Conservation (phyloP, 1,140 invertebrate genomes). For the Drosophila neocordata region DNA sequence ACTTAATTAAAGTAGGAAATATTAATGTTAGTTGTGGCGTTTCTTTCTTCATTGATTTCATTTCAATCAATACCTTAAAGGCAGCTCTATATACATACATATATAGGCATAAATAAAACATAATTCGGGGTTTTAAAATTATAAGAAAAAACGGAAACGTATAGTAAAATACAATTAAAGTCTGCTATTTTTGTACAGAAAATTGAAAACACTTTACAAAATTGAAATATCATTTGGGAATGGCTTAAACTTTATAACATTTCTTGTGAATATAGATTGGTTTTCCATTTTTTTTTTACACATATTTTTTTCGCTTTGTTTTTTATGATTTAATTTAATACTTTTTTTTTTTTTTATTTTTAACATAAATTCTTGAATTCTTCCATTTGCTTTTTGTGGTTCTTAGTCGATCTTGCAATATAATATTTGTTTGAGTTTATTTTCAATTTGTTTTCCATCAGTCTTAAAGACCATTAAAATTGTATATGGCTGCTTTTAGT, state of each 20-base stretch:
- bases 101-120: constrained; percentile 30
- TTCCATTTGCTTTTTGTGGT: constrained; percentile 30
- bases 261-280: constrained; percentile 20
- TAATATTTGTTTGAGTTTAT: constrained; percentile 58
- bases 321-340: constrained; percentile 30
- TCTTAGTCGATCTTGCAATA: constrained; percentile 43
- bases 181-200: constrained; percentile 6
- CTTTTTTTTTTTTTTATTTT: constrained; percentile 3
- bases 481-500: constrained; percentile 27
- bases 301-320: constrained; percentile 23
- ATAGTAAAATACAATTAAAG: constrained; percentile 19
- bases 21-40: constrained; percentile 74
- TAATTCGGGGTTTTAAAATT: constrained; percentile 14
- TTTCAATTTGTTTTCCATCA: constrained; percentile 51
- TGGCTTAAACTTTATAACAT: constrained; percentile 63
- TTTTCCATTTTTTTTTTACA: constrained; percentile 46
- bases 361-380: constrained; percentile 21
- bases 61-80: constrained; percentile 58
- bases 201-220: constrained; percentile 21
- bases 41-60: constrained; percentile 26
- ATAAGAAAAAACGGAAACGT: background rate
- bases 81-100: constrained; percentile 48
- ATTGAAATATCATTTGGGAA: constrained; percentile 66
- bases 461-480: constrained; percentile 73
- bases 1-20: constrained; percentile 73